These are phyloP conservation scores for Phyllotreta cruciferae DNA, from an alignment of 2,888 invertebrate species.

Conservation along the genomic window DNA sequence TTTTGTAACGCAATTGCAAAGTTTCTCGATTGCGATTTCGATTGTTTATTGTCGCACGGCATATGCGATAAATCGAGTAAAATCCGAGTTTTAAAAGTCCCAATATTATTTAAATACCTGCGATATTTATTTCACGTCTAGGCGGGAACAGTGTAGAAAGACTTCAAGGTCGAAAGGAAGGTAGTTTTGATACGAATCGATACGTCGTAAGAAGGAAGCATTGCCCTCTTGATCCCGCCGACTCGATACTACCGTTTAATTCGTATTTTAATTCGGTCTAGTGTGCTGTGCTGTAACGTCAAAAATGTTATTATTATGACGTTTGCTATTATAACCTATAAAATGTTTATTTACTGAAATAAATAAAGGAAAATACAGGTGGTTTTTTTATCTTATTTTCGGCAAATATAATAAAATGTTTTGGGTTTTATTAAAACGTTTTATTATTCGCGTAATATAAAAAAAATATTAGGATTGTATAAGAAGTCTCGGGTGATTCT, in stretches of 20 bases:
- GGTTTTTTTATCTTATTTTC: too few species aligned
- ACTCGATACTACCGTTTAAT: constrained; percentile 17
- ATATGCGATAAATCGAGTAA: not conserved
- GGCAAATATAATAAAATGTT: too few species aligned
- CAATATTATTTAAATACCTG: constrained; percentile 21
- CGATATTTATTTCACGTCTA: constrained; percentile 44
- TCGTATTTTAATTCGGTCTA: not conserved
- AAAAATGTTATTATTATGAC: not conserved
- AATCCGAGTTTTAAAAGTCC: not conserved
- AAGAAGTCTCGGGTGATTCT: constrained; percentile 1
- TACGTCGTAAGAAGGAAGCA: constrained; percentile 36
- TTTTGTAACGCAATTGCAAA: not conserved
- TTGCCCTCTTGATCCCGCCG: constrained; percentile 35
- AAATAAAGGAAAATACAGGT: too few species aligned
- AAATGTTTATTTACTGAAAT: too few species aligned
- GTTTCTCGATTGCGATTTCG: not conserved
- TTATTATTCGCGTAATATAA: not conserved
- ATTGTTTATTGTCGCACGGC: not conserved
- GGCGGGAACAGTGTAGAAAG: constrained; percentile 54
- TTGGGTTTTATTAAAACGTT: too few species aligned
- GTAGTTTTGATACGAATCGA: constrained; percentile 49
- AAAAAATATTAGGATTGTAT: not conserved
- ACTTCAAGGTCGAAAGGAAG: constrained; percentile 55
- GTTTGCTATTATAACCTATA: not conserved
- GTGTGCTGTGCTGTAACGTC: too few species aligned